Base-by-base conservation (phyloP, 2,113 vertebrate species). In the Prinia subflava region DNA sequence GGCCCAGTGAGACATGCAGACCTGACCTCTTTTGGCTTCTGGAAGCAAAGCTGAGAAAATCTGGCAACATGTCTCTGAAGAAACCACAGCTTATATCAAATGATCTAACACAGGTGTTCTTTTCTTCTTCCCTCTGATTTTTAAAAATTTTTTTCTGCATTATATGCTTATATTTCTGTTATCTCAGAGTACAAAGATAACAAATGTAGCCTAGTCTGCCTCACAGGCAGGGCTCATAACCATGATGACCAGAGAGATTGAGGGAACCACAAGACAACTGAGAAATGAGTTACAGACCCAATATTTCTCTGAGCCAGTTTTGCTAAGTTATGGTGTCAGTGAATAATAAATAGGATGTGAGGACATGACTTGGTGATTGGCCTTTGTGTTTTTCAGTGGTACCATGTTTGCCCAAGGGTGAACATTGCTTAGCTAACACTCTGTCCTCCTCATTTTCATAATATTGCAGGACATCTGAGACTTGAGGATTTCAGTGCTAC, bases 271-370 rank as follows among this genome's bases (percentile, higher is more conserved):
- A 37, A 7, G 39, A 42, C 49, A 62, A 2, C 18, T 52, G 16
- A 59, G 71, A 62, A 75, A 75, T 20, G 17, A 89, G 10, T 78
- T 67, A 13, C 68, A 70, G 55, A 27, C 21, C 63, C 28, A 23
- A 2, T 19, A 39, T 37, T 81, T 49, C 55, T 85, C 56, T 65
- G 15, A 52, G 18, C 10, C 0, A 1, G 24, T 44, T 88, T 85
- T 76, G 67, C 47, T 59, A 37, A 46, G 23, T 89, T 79, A 24
- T 0, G 0, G 13, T 57, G 11, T 53, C 0, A 0, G 15, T 69
- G 69, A 89, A 50, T 83, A 68, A 52, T n/a, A 37, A 50, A 33
- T 33, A 7, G 10, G 7, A 3, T 17, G 20, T 20, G 35, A 70
- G n/a, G 50, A 50, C 25, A 11, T 41, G 67, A 31, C 39, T 59